Percentiles rank a stretch among this genome's conserved stretches.
These are phyloP conservation scores for Peromyscus eremicus DNA, from an alignment of 2,797 vertebrate genomes.

Conservation along the genomic window DNA sequence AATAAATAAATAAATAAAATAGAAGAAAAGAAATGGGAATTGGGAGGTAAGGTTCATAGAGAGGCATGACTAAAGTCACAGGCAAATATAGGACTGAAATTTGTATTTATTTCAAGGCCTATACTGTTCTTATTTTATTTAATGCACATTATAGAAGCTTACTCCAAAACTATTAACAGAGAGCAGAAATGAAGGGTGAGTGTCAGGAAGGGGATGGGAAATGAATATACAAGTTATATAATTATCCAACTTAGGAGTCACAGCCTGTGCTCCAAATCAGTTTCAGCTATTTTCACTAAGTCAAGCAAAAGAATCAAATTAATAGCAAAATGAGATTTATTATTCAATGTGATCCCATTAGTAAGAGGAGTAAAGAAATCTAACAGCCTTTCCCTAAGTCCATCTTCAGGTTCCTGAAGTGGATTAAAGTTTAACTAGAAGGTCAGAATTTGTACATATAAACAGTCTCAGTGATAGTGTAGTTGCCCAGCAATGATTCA, in stretches of 20 bases:
- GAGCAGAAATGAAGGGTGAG: not conserved
- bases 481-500: not conserved
- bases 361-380: not conserved
- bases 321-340: not conserved
- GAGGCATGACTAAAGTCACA: not conserved
- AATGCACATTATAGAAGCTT: not conserved
- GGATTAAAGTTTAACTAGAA: not conserved
- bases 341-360: not conserved
- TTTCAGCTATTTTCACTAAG: not conserved
- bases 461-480: not conserved
- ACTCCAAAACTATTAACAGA: not conserved
- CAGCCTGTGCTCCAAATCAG: not conserved
- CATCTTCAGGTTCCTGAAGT: not conserved
- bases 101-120: not conserved
- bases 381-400: not conserved
- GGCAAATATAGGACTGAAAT: not conserved
- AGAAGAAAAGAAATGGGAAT: not conserved
- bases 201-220: not conserved
- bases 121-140: not conserved
- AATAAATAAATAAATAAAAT: too few relatives aligned
- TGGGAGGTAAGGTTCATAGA: not conserved
- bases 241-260: not conserved
- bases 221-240: not conserved
- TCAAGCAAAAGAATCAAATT: not conserved
- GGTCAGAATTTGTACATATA: not conserved